Evolutionary conservation across 2,888 invertebrate genomes (phyloP).

Genomic region (Leptopilina syphax): DNA sequence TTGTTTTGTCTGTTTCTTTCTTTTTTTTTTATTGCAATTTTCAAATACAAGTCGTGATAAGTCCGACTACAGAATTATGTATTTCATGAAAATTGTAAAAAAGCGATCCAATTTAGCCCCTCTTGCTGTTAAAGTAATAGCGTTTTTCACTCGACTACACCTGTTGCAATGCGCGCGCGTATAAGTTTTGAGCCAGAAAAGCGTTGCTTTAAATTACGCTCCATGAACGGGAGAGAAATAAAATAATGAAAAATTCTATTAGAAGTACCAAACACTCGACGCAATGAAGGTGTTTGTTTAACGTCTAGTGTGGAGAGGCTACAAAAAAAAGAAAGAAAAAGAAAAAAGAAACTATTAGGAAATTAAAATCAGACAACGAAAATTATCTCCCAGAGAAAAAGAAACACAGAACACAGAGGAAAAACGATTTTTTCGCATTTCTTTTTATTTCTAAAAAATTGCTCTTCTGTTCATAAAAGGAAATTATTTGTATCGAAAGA

Average conservation of each 20-base stretch:
- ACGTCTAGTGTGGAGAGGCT: neutral
- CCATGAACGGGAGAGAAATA: constrained; percentile 24
- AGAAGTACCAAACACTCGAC: constrained; percentile 14
- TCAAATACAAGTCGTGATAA: neutral
- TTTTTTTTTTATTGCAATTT: neutral
- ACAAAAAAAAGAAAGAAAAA: too few species aligned
- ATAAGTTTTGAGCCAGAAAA: constrained; percentile 11
- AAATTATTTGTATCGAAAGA: too few species aligned
- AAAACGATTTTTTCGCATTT: too few species aligned
- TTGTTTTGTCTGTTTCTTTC: neutral
- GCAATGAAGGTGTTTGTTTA: constrained; percentile 20
- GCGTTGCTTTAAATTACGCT: constrained; percentile 32
- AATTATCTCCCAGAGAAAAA: neutral
- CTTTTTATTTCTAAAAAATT: too few species aligned
- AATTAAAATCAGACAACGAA: constrained; percentile 11
- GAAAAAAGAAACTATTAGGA: neutral
- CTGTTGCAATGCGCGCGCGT: constrained; percentile 29
- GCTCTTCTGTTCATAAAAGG: too few species aligned
- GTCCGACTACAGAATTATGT: neutral
- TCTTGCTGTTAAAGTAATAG: constrained; percentile 24
- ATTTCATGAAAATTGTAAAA: constrained; percentile 22
- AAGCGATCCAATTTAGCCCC: constrained; percentile 17
- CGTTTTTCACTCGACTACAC: constrained; percentile 30
- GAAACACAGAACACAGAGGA: neutral
- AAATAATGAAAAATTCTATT: constrained; percentile 33